Conservation (phyloP, 2,888 invertebrate genomes). For the Hyposoter didymator region DNA sequence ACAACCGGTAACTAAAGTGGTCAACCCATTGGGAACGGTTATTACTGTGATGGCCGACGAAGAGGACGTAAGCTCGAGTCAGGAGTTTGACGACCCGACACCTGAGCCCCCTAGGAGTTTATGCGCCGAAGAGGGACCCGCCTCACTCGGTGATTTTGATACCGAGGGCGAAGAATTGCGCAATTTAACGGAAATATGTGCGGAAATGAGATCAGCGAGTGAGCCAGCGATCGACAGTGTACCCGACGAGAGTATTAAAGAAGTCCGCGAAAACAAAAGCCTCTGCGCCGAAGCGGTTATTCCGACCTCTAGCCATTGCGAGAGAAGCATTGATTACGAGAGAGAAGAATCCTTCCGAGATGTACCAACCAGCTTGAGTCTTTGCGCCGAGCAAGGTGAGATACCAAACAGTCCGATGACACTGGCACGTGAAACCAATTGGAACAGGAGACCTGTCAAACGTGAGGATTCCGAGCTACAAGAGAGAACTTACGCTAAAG, state of each 20-base stretch:
- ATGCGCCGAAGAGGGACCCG: slow-evolving; percentile 81
- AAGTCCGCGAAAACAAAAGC: slow-evolving; percentile 77
- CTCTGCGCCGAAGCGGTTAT: slow-evolving; percentile 79
- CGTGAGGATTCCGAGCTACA: slow-evolving; percentile 64
- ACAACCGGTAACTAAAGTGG: slow-evolving; percentile 88
- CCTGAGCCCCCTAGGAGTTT: slow-evolving; percentile 78
- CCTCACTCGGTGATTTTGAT: slow-evolving; percentile 79
- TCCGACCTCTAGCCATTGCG: slow-evolving; percentile 44
- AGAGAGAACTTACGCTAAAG: slow-evolving; percentile 75
- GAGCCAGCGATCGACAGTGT: slow-evolving; percentile 82
- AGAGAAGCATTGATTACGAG: slow-evolving; percentile 78
- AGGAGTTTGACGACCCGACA: slow-evolving; percentile 77
- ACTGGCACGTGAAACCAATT: slow-evolving; percentile 77
- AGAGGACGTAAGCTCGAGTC: slow-evolving; percentile 80
- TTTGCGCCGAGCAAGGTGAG: slow-evolving; percentile 82
- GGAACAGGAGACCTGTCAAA: slow-evolving; percentile 72
- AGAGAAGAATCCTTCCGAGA: slow-evolving; percentile 79
- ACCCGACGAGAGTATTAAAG: slow-evolving; percentile 79
- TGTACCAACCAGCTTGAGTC: slow-evolving; percentile 79
- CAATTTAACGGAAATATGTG: slow-evolving; percentile 81
- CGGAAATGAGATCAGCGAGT: slow-evolving; percentile 81
- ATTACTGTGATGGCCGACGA: slow-evolving; percentile 85
- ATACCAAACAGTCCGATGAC: slow-evolving; percentile 82
- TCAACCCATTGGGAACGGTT: slow-evolving; percentile 92
- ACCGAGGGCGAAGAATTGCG: slow-evolving; percentile 78